Conservation (phyloP, 2,113 vertebrate species). For the Larimichthys polyactis region DNA sequence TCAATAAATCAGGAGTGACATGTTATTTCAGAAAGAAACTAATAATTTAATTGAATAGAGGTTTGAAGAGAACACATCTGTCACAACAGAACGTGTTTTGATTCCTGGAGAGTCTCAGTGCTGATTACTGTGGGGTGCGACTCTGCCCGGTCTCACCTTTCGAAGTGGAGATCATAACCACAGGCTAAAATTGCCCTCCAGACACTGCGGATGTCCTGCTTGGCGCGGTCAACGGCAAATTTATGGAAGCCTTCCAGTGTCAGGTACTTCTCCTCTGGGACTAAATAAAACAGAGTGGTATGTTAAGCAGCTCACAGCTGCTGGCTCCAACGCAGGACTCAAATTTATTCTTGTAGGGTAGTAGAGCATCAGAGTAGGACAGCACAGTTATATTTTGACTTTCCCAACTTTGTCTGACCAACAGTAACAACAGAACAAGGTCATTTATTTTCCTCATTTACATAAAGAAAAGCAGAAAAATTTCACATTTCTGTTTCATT, state of each 20-base stretch:
- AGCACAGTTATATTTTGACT: neutral
- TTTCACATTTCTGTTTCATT: neutral
- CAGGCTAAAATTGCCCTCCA: slow-evolving; percentile 97
- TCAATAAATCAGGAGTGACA: neutral
- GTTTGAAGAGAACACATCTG: neutral
- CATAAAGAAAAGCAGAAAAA: neutral
- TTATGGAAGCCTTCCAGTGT: slow-evolving; percentile 97
- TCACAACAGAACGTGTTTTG: neutral
- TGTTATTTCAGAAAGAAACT: neutral
- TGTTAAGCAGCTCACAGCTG: neutral
- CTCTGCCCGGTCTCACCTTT: slow-evolving; percentile 85
- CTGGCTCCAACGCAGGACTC: neutral
- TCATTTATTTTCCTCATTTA: neutral
- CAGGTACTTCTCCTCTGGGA: slow-evolving; percentile 95
- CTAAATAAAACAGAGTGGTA: slow-evolving; percentile 73
- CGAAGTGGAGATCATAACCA: slow-evolving; percentile 97
- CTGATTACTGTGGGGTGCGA: neutral
- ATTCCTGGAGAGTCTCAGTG: neutral
- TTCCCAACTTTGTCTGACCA: neutral
- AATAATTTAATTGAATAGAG: neutral
- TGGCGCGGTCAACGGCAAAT: slow-evolving; percentile 94
- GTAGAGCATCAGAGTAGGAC: neutral
- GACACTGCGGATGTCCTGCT: slow-evolving; percentile 97
- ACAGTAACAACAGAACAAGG: neutral
- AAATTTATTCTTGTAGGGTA: neutral